phyloP scores from a whole-genome alignment of 1,140 invertebrate genomes.

The Habropoda laboriosa region DNA sequence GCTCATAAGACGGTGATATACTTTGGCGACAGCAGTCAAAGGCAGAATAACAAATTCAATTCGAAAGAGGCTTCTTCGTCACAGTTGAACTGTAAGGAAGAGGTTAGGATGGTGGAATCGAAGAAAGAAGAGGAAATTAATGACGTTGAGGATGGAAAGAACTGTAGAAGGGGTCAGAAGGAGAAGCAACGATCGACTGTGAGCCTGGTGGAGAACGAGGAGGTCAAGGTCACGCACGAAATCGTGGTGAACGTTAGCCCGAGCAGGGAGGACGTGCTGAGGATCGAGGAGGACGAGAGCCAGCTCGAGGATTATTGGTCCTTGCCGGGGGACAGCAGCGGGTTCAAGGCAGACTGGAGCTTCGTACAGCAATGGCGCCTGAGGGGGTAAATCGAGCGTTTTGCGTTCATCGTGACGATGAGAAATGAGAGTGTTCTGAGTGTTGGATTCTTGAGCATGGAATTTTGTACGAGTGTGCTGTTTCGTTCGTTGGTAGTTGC shows the following conservation, averaged over 20 bases:
- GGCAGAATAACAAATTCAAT: slow-evolving; percentile 69
- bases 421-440: slow-evolving; percentile 34
- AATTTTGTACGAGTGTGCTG: background rate
- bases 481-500: too few relatives aligned
- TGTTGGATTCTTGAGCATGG: background rate
- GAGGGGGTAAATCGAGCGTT: slow-evolving; percentile 81
- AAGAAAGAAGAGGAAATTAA: background rate
- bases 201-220: slow-evolving; percentile 52
- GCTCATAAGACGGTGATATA: slow-evolving; percentile 87
- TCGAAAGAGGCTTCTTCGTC: background rate
- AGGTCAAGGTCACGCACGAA: slow-evolving; percentile 67
- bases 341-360: slow-evolving; percentile 85
- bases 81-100: background rate
- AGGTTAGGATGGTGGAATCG: background rate
- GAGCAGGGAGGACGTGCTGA: slow-evolving; percentile 79
- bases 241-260: slow-evolving; percentile 82
- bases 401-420: slow-evolving; percentile 27
- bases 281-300: slow-evolving; percentile 80
- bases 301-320: slow-evolving; percentile 79
- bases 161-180: background rate
- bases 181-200: slow-evolving; percentile 37
- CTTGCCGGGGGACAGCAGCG: slow-evolving; percentile 76
- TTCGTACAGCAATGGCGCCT: slow-evolving; percentile 88
- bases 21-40: slow-evolving; percentile 85
- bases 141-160: background rate